Percentiles rank a stretch among this genome's conserved stretches.
Conservation (phyloP, 2,113 vertebrate genomes). For the Onychostruthus taczanowskii region DNA sequence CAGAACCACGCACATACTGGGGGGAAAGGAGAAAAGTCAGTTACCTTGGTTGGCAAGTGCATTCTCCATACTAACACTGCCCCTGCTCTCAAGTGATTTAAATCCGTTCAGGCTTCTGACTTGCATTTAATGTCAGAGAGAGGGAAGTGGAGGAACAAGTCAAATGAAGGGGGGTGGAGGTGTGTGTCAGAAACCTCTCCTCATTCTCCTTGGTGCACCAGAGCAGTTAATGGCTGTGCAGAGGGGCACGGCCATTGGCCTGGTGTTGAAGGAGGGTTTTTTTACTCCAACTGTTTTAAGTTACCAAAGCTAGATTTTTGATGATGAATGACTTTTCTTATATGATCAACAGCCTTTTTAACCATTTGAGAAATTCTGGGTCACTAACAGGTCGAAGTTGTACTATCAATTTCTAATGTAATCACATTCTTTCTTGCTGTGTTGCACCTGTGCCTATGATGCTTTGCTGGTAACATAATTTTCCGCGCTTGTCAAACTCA, state of each 20-base stretch:
- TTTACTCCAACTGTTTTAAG: neutral
- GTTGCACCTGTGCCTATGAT: neutral
- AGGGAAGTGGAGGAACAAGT: neutral
- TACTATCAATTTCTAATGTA: neutral
- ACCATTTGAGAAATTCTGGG: neutral
- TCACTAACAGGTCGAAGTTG: neutral
- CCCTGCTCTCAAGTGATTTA: neutral
- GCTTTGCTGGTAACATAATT: neutral
- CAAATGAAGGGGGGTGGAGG: neutral
- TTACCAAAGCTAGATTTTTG: neutral
- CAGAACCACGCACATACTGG: conserved; percentile 96
- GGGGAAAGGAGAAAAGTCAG: neutral
- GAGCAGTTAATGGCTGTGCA: neutral
- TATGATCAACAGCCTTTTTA: neutral
- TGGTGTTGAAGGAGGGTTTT: neutral
- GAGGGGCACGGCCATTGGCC: neutral
- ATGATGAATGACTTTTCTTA: neutral
- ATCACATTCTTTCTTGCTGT: neutral
- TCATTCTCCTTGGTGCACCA: neutral
- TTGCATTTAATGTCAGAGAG: neutral
- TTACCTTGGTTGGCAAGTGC: neutral
- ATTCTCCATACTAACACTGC: neutral
- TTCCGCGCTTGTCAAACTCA: neutral
- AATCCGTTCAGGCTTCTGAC: neutral
- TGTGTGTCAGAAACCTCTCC: neutral